phyloP scores from a whole-genome alignment of 2,113 vertebrate genomes.

The Actinemys pallida region DNA sequence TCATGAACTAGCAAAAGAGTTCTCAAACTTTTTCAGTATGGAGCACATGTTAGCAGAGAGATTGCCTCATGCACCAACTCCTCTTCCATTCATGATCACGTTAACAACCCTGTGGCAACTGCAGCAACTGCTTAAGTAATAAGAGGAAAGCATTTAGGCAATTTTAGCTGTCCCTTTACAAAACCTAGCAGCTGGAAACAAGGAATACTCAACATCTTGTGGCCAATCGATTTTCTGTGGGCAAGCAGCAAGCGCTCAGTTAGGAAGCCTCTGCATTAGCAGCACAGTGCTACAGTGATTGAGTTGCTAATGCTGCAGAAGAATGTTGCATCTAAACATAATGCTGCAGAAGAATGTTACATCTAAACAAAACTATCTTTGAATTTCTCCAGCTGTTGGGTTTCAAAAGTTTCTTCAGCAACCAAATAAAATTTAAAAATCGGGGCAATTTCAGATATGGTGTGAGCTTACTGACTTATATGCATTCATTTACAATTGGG shows the following conservation, averaged over 20 bases:
- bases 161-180: conserved; percentile 57
- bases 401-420: conserved; percentile 31
- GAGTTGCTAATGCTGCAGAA: conserved; percentile 30
- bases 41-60: background rate
- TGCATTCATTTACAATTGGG: background rate
- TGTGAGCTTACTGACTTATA: background rate
- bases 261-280: background rate
- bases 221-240: conserved; percentile 64
- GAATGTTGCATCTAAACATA: conserved; percentile 35
- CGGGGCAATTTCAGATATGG: background rate
- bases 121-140: conserved; percentile 36
- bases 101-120: background rate
- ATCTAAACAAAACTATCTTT: conserved; percentile 51
- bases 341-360: conserved; percentile 13
- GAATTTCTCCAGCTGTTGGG: conserved; percentile 26
- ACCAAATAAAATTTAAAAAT: background rate
- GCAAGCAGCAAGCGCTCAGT: conserved; percentile 38
- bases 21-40: conserved; percentile 31
- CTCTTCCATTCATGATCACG: conserved; percentile 10
- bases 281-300: background rate
- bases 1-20: background rate
- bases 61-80: conserved; percentile 7
- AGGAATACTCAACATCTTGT: conserved; percentile 51
- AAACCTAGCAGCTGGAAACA: conserved; percentile 64
- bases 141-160: conserved; percentile 51